phyloP scores from a whole-genome alignment of 2,797 vertebrate genomes.

The Ctenopoma kingsleyae region DNA sequence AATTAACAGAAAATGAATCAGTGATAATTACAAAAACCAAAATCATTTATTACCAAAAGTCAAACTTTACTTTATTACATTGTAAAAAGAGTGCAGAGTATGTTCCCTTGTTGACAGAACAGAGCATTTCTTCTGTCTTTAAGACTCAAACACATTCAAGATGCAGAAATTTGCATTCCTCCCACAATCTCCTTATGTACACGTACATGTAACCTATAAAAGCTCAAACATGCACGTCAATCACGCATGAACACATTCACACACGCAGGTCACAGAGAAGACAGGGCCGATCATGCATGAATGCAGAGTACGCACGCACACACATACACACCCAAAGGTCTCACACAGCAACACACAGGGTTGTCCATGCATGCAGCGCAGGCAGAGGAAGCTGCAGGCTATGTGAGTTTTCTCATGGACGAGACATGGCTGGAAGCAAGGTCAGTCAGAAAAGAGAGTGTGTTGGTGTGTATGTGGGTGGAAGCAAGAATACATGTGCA shows the following conservation, averaged over 20 bases:
- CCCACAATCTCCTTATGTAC: neutral
- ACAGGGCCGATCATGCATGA: slow-evolving; percentile 50
- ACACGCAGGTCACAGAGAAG: slow-evolving; percentile 47
- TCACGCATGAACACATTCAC: slow-evolving; percentile 51
- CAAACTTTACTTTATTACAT: neutral
- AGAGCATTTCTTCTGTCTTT: neutral
- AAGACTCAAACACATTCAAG: neutral
- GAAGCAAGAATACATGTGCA: neutral
- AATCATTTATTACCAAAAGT: neutral
- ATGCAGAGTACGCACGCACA: slow-evolving; percentile 33
- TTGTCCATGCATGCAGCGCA: slow-evolving; percentile 35
- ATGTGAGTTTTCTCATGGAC: slow-evolving; percentile 51
- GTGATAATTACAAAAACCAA: neutral
- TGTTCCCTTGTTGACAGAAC: neutral
- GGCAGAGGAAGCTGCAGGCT: slow-evolving; percentile 50
- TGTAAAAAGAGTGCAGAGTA: neutral
- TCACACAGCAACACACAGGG: slow-evolving; percentile 29
- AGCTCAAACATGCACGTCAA: slow-evolving; percentile 23
- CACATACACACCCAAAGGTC: neutral
- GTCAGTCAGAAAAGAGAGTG: slow-evolving; percentile 29
- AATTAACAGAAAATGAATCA: neutral
- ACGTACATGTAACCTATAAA: slow-evolving; percentile 38
- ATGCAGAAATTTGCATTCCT: neutral
- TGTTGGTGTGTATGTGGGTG: slow-evolving; percentile 4
- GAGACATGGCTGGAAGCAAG: slow-evolving; percentile 44